phyloP scores from a whole-genome alignment of 2,113 vertebrate species.

The Peromyscus polionotus region DNA sequence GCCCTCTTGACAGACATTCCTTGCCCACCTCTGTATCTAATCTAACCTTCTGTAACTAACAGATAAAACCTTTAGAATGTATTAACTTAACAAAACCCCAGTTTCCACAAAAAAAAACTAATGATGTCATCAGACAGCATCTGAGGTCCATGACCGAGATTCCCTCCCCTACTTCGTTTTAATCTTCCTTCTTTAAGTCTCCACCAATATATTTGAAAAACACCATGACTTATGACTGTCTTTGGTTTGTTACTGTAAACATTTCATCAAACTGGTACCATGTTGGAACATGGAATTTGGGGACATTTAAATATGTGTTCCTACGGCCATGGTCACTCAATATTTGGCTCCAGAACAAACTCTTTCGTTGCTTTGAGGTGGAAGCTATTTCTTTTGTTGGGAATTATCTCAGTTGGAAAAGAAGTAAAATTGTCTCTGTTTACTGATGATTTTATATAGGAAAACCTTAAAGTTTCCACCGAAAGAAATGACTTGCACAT shows the following conservation, averaged over 20 bases:
- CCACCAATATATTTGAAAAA: background rate
- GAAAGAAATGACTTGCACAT: background rate
- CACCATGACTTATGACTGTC: background rate
- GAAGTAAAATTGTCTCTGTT: background rate
- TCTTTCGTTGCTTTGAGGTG: background rate
- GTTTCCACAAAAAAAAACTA: background rate
- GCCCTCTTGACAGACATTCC: background rate
- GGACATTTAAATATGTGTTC: background rate
- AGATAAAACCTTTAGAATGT: background rate
- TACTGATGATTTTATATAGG: background rate
- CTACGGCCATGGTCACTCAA: background rate
- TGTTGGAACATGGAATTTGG: background rate
- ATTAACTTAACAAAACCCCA: background rate
- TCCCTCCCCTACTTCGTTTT: background rate
- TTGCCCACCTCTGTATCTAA: background rate
- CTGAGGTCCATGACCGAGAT: background rate
- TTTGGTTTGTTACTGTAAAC: background rate
- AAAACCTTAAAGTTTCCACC: background rate
- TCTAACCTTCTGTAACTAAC: background rate
- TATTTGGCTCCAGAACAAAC: background rate
- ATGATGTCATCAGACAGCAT: background rate
- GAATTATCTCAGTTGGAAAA: background rate
- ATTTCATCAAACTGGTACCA: background rate
- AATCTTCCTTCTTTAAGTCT: background rate
- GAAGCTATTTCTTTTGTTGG: background rate